These are phyloP conservation scores for Tupaia tana DNA, from an alignment of 2,113 vertebrate genomes.

Conservation along the genomic window DNA sequence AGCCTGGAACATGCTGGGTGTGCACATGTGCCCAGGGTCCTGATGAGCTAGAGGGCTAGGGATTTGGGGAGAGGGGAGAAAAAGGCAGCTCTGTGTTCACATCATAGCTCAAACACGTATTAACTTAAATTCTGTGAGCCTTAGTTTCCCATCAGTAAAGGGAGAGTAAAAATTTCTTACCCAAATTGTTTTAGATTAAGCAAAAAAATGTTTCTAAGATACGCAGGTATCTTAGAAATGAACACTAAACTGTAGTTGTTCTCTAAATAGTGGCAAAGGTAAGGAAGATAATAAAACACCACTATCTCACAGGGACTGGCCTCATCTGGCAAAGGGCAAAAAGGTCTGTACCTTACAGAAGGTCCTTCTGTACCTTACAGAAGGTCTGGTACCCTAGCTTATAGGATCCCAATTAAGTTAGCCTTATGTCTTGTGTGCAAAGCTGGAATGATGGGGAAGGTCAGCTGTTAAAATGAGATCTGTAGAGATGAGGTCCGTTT, in stretches of 20 bases:
- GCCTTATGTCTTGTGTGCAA: neutral
- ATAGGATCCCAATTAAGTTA: neutral
- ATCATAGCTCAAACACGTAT: neutral
- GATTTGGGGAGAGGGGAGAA: neutral
- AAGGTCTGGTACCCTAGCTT: neutral
- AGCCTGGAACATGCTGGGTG: too few species aligned
- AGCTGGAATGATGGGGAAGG: neutral
- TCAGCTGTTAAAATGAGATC: neutral
- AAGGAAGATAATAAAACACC: neutral
- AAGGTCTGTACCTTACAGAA: too few species aligned
- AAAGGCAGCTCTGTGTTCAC: neutral
- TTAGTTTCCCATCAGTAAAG: neutral
- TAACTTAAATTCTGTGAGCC: neutral
- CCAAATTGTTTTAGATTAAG: neutral
- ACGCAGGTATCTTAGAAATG: too few species aligned
- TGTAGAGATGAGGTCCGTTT: neutral
- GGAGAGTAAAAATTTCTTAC: neutral
- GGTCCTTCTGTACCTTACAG: too few species aligned
- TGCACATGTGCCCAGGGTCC: too few species aligned
- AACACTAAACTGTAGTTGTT: rapidly evolving
- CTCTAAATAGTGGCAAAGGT: rapidly evolving
- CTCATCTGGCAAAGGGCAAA: neutral
- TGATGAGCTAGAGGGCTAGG: too few species aligned
- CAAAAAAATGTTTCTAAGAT: neutral
- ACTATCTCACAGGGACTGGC: neutral